Base-by-base conservation (phyloP, 1,140 invertebrate genomes). In the Pogonomyrmex barbatus region DNA sequence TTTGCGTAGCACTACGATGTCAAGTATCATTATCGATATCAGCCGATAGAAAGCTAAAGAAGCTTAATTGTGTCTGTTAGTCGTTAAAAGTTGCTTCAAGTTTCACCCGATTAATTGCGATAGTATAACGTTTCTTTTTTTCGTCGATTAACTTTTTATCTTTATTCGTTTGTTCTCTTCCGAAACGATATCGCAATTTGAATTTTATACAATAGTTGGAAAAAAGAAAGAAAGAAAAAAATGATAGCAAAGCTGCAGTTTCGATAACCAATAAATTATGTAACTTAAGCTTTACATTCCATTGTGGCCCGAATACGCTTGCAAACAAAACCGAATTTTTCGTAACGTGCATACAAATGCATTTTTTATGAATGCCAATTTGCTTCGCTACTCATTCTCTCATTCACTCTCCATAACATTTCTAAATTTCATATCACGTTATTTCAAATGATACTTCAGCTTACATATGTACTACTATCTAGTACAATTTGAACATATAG, bases 81-180 rank as follows among this genome's bases (percentile, higher is more conserved):
- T 45, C 52, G 30, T 71, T 73, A 71, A 82, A 79, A 65, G 45
- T 67, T 79, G 2, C 4, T 24, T 82, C 67, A 24, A 47, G 54
- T 82, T 73, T 82, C 54, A 60, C 4, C 14, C 12, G 54, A 52
- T 71, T 58, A 42, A 58, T 12, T 60, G 3, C 14, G 9, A 71
- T 9, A n/a, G 42, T 39, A 10, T 47, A 33, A 3, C 30, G n/a
- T 78, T 78, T 56, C 14, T 24, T 30, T 82, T 42, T 4, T 17
- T 10, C 12, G 10, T 45, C 47, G 54, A 78, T 39, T 78, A 78
- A 78, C 30, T 65, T 36, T 36, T 30, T 39, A 56, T 4, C 52
- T 56, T 58, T 2, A 42, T 36, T 10, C 50, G 24, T 71, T 56
- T 10, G 45, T n/a, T 36, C 10, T 70, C 1, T n/a, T 14, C 5